phyloP scores from a whole-genome alignment of 2,113 vertebrate species.

The Cariama cristata region DNA sequence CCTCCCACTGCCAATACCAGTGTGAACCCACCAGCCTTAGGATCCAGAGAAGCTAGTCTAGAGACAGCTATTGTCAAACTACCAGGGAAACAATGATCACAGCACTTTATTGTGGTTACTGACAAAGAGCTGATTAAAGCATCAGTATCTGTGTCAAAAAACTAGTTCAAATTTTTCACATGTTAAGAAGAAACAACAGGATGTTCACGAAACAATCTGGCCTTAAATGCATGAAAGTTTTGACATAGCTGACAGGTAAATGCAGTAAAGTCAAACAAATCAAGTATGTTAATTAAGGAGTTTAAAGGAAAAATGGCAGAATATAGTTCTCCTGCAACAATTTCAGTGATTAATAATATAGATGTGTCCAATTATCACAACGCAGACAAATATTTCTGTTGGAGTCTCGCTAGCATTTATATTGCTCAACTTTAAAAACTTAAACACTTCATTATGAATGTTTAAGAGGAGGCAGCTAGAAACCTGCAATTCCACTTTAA shows the following conservation, averaged over 20 bases:
- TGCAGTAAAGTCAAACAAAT: background rate
- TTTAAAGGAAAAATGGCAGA: background rate
- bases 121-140: background rate
- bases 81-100: background rate
- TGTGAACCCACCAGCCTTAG: background rate
- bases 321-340: background rate
- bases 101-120: background rate
- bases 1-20: background rate
- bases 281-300: background rate
- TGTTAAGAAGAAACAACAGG: background rate
- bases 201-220: background rate
- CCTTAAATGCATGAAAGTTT: background rate
- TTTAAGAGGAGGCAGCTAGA: background rate
- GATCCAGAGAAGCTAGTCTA: background rate
- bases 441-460: background rate
- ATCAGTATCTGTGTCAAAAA: background rate
- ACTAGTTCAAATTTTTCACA: background rate
- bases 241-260: background rate
- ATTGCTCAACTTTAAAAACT: background rate
- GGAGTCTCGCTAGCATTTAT: background rate
- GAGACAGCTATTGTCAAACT: background rate
- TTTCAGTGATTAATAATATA: background rate
- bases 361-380: background rate
- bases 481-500: background rate
- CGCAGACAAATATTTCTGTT: background rate